Percentiles rank a stretch among this genome's conserved stretches.
Evolutionary conservation across 2,797 vertebrate genomes (phyloP).

Genomic region (Cetoscarus ocellatus): DNA sequence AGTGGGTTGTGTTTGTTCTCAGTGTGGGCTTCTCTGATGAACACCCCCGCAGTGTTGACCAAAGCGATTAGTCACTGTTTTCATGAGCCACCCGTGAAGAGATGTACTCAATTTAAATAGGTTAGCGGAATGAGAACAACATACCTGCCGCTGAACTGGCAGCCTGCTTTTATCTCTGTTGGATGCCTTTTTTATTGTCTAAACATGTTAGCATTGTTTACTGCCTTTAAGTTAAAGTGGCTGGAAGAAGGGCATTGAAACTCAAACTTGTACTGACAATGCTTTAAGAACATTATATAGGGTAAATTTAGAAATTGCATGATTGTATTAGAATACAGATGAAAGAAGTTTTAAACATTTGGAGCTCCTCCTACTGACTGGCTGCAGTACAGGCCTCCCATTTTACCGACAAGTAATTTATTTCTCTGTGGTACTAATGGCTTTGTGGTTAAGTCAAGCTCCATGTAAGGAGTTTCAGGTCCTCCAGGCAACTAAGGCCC

Average conservation of each 20-base stretch:
- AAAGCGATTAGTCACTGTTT: constrained; percentile 72
- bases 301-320: too few relatives aligned
- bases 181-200: constrained; percentile 32
- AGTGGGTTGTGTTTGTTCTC: constrained; percentile 61
- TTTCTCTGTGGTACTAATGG: too few relatives aligned
- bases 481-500: too few relatives aligned
- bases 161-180: constrained; percentile 53
- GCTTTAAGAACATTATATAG: neutral
- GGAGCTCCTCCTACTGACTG: too few relatives aligned
- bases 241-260: neutral
- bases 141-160: constrained; percentile 53
- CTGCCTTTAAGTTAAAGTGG: neutral
- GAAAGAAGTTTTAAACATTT: too few relatives aligned
- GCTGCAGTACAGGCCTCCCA: neutral
- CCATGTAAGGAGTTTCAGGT: too few relatives aligned
- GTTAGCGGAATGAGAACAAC: constrained; percentile 66
- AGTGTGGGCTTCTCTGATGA: constrained; percentile 69
- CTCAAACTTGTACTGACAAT: neutral
- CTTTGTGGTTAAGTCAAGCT: too few relatives aligned
- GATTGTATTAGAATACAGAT: too few relatives aligned
- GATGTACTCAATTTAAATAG: constrained; percentile 72
- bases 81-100: constrained; percentile 74
- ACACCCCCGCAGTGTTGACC: constrained; percentile 75
- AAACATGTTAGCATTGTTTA: constrained; percentile 29
- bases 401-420: too few relatives aligned